Base-by-base conservation (phyloP, 2,888 invertebrate genomes). In the Pseudanteris insignis region DNA sequence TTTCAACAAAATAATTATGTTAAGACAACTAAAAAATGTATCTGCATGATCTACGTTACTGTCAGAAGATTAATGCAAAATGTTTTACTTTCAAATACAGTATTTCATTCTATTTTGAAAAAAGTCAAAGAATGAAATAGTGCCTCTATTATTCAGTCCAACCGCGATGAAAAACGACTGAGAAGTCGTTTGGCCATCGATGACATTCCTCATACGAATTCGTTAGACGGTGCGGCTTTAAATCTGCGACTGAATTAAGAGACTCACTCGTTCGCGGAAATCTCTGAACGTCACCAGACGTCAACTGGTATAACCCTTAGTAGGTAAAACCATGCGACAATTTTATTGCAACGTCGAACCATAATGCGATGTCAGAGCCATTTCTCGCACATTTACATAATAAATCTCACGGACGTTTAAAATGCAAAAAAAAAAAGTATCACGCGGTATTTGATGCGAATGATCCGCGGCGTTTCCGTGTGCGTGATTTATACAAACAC, bases 181-280 rank as follows among this genome's bases (percentile, higher is more conserved):
- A 11, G 29, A n/a, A 10, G 10, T 26, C 13, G 51, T 48, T 50
- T 50, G 51, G 48, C 13, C 32, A 30, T 26, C 2, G 30, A 24
- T 38, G 59, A 57, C 55, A 51, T 51, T 55, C 55, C 43, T 46
- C 57, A 57, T 43, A 37, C 46, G 55, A 51, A 62, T 62, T 62
- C 55, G 61, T 61, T 55, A 50, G 40, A 61, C 46, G 41, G 32
- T 32, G 51, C 11, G 36, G 30, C 46, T 55, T 21, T 9, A 38
- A 50, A 12, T 28, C 47, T 26, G 26, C 41, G 47, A 55, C 36
- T 62, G 62, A 57, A 57, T 62, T 46, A 55, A 55, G 53, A 37
- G 38, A 12, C 11, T 15, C 26, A 15, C 24, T 48, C 57, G 47
- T 47, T 59, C 51, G 62, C 21, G 33, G 43, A 53, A 55, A 54